phyloP scores from a whole-genome alignment of 2,797 vertebrate genomes.

The Gymnocypris eckloni region DNA sequence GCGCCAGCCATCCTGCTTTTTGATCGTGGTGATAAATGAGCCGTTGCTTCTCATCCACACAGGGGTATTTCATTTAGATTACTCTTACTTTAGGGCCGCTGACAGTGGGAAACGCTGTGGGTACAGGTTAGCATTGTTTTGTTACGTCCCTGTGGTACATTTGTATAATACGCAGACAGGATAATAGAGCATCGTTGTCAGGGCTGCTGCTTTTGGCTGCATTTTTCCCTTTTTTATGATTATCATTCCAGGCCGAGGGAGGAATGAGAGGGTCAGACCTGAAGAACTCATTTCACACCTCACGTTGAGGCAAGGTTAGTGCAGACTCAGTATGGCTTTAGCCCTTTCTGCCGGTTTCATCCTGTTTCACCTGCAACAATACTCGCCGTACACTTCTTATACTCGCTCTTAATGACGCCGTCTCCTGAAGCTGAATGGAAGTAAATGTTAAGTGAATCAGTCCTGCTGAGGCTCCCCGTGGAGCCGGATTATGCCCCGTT shows the following conservation, averaged over 20 bases:
- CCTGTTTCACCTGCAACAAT: conserved; percentile 59
- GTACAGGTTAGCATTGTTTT: conserved; percentile 63
- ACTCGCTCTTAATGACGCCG: not conserved
- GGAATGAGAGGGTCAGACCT: conserved; percentile 51
- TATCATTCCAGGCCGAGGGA: conserved; percentile 35
- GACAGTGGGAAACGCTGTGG: conserved; percentile 54
- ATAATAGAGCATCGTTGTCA: conserved; percentile 65
- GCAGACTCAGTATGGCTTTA: conserved; percentile 44
- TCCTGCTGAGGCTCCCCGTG: conserved; percentile 48
- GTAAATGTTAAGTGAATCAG: conserved; percentile 62
- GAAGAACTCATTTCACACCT: conserved; percentile 54
- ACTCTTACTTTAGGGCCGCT: conserved; percentile 56
- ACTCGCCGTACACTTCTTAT: conserved; percentile 21
- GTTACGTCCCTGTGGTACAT: conserved; percentile 59
- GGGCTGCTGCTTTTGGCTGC: conserved; percentile 57
- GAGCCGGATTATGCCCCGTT: conserved; percentile 38
- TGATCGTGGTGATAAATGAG: conserved; percentile 63
- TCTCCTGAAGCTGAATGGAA: conserved; percentile 38
- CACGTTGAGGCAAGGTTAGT: conserved; percentile 28
- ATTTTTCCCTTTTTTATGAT: conserved; percentile 47
- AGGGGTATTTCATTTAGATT: conserved; percentile 59
- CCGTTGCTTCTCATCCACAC: conserved; percentile 40
- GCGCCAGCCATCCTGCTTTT: conserved; percentile 51
- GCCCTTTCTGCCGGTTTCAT: conserved; percentile 27
- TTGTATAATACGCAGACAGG: conserved; percentile 62